A percentile compares a stretch with the other conserved stretches of the same genome.
These are phyloP conservation scores for Siniperca undulata DNA, from an alignment of 2,797 vertebrate species.

Conservation along the genomic window DNA sequence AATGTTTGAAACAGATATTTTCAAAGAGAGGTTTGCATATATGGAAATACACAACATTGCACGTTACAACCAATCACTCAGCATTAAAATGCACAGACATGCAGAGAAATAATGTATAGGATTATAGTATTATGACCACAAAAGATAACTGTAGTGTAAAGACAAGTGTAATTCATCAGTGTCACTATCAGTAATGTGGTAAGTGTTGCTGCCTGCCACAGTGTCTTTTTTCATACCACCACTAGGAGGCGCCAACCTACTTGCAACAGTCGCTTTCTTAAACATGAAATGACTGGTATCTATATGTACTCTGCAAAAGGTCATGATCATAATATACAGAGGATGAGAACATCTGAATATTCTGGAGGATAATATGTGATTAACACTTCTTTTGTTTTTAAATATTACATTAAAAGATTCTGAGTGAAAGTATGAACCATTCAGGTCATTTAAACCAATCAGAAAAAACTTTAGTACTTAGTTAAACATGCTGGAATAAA, in stretches of 20 bases:
- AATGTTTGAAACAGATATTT: not conserved
- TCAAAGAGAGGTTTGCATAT: not conserved
- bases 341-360: not conserved
- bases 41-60: not conserved
- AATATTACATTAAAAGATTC: too few relatives aligned
- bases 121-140: constrained; percentile 12
- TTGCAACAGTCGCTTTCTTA: not conserved
- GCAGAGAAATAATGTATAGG: constrained; percentile 28
- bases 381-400: not conserved
- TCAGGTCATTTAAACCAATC: not conserved
- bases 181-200: constrained; percentile 6
- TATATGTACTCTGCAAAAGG: not conserved
- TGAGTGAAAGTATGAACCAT: not conserved
- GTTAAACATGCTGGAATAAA: not conserved
- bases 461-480: not conserved
- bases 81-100: not conserved
- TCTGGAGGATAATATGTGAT: not conserved
- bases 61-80: not conserved
- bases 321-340: not conserved
- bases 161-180: constrained; percentile 1
- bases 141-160: not conserved
- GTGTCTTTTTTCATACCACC: constrained; percentile 2
- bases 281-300: not conserved
- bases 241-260: constrained; percentile 21
- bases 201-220: not conserved